Percentiles rank a stretch among this genome's conserved stretches.
Evolutionary conservation across 1,140 invertebrate species (phyloP).

Genomic region (Daktulosphaira vitifoliae): DNA sequence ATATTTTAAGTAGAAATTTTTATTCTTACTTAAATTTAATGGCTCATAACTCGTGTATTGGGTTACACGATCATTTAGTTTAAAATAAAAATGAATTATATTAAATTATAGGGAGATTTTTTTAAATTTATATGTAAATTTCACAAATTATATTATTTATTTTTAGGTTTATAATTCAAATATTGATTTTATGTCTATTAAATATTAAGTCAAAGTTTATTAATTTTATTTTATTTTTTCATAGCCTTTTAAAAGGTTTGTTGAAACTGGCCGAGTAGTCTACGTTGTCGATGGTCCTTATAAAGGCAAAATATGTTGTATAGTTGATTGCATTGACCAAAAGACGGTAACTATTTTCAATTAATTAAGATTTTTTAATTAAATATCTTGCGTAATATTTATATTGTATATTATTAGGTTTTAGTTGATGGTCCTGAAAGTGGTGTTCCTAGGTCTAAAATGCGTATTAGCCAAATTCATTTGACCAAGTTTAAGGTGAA

Average conservation of each 20-base stretch:
- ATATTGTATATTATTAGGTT: constrained; percentile 52
- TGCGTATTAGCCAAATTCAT: constrained; percentile 84
- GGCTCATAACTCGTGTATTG: no score
- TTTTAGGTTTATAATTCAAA: no score
- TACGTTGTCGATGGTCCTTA: constrained; percentile 80
- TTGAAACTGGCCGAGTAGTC: constrained; percentile 93
- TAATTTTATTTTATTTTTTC: constrained; percentile 42
- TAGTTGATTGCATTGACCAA: constrained; percentile 96
- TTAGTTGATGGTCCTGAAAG: constrained; percentile 86
- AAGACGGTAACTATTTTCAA: constrained; percentile 65
- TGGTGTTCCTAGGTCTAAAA: constrained; percentile 70
- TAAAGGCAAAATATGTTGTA: constrained; percentile 82
- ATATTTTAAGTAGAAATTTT: no score
- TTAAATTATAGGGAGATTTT: no score
- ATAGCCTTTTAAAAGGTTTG: constrained; percentile 88
- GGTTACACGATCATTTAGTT: no score
- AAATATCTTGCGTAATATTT: background rate
- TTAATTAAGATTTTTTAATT: background rate
- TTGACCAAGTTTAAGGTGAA: constrained; percentile 84
- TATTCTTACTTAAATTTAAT: no score
- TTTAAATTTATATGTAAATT: no score
- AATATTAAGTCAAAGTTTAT: no score
- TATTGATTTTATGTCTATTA: no score
- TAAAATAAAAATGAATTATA: no score
- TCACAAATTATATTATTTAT: no score